phyloP scores from a whole-genome alignment of 2,797 vertebrate species.

The Hemibagrus guttatus region DNA sequence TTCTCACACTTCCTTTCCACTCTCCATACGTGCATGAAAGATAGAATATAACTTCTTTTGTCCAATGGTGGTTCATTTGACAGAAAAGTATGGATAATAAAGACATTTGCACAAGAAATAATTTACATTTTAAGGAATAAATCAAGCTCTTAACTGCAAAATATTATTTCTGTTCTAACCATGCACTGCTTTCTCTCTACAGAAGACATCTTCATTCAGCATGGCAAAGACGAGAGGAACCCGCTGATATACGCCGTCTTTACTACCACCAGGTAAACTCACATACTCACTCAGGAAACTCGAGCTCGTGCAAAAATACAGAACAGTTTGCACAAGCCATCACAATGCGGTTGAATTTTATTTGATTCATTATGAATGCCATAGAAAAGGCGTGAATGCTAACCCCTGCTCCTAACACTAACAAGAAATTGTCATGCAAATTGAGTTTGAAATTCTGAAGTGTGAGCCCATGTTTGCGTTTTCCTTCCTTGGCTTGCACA shows the following conservation, averaged over 20 bases:
- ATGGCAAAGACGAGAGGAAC: constrained; percentile 80
- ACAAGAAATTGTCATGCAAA: neutral
- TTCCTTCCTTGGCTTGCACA: neutral
- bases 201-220: constrained; percentile 82
- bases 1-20: constrained; percentile 10
- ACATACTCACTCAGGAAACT: neutral
- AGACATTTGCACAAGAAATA: neutral
- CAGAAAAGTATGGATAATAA: neutral
- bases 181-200: neutral
- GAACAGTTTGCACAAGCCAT: neutral
- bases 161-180: constrained; percentile 24
- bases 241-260: constrained; percentile 83
- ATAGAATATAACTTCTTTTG: neutral
- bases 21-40: neutral
- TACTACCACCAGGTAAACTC: constrained; percentile 77
- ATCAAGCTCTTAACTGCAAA: constrained; percentile 24
- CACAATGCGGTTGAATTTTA: neutral
- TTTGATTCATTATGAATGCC: neutral
- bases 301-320: neutral
- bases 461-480: neutral
- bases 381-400: neutral
- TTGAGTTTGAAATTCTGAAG: neutral
- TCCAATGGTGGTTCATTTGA: neutral
- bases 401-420: neutral
- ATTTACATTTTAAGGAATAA: neutral